Evolutionary conservation across 2,113 vertebrate species (phyloP).

Genomic region (Takifugu flavidus): DNA sequence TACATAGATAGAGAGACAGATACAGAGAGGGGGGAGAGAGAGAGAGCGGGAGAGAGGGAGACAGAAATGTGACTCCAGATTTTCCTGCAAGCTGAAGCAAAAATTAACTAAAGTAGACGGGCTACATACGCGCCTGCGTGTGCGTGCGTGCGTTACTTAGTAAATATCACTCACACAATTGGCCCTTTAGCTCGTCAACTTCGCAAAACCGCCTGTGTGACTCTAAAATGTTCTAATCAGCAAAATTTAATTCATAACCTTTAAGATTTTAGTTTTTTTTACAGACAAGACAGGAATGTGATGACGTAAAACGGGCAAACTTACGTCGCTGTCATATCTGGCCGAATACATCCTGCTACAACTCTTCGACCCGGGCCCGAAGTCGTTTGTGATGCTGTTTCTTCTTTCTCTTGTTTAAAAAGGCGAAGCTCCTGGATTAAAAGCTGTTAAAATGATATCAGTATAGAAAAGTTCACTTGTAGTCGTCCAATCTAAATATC

Average conservation of each 20-base stretch:
- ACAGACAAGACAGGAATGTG: background rate
- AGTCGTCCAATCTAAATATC: background rate
- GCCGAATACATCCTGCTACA: slow-evolving; percentile 45
- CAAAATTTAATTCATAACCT: no score
- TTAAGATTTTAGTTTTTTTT: background rate
- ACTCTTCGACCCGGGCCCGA: background rate
- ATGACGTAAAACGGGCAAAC: slow-evolving; percentile 15
- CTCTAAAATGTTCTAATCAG: background rate
- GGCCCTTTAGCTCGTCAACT: no score
- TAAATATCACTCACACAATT: no score
- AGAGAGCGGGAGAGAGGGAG: no score
- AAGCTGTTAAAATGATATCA: background rate
- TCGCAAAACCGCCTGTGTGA: background rate
- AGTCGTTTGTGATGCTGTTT: background rate
- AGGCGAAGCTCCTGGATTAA: background rate
- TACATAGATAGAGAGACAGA: no score
- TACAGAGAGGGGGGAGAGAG: no score
- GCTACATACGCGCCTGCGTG: no score
- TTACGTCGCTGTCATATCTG: slow-evolving; percentile 55
- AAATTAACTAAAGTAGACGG: no score
- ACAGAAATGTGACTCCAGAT: no score
- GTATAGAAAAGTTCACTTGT: no score
- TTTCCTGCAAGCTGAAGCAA: no score
- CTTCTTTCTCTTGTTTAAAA: background rate
- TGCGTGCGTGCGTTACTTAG: no score